Evolutionary conservation across 2,113 vertebrate genomes (phyloP), one percentile per base, ranked within the genome.

Genomic region (Campylorhamphus procurvoides): DNA sequence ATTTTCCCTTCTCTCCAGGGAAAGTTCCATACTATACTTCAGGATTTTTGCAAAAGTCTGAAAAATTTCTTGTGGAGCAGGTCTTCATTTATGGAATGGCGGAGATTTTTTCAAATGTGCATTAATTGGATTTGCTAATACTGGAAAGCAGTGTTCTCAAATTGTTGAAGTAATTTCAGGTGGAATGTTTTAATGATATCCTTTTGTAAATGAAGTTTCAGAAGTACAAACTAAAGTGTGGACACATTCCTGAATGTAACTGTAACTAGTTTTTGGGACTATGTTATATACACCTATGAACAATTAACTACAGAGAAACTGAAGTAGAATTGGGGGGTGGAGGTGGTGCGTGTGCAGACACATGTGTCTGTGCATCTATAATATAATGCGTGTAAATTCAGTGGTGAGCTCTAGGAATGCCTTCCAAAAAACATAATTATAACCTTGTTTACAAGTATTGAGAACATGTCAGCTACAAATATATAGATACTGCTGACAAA

Each of bases 241-340:
- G 40, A 71, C 28, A 28, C 59, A 40, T 84, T 73, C 4, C 55
- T 67, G 44, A 52, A 52, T 67, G 18, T n/a, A 25, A 55, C 20
- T 59, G 6, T 71, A 40, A 50, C 15, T 75, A 53, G 12, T 49
- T 31, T 60, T 68, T 90, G 39, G 59, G 47, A 47, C 67, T 63
- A 5, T 68, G 4, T 67, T 33, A 31, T 85, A 52, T 8, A 44
- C 58, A 31, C 9, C 20, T 63, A 6, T 0, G 0, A 49, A 23
- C 77, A 83, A 50, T 24, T 50, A 75, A 18, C 29, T 89, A 16
- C 29, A 78, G 40, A 64, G 40, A 60, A 90, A 29, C n/a, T 73
- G 63, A 79, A 79, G 27, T 33, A 85, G 27, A 39, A 58, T 5
- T 55, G 12, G 3, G 6, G 13, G 1, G 0, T 53, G 25, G 5